Evolutionary conservation across 2,113 vertebrate species (phyloP).

Genomic region (Halichoeres trimaculatus): DNA sequence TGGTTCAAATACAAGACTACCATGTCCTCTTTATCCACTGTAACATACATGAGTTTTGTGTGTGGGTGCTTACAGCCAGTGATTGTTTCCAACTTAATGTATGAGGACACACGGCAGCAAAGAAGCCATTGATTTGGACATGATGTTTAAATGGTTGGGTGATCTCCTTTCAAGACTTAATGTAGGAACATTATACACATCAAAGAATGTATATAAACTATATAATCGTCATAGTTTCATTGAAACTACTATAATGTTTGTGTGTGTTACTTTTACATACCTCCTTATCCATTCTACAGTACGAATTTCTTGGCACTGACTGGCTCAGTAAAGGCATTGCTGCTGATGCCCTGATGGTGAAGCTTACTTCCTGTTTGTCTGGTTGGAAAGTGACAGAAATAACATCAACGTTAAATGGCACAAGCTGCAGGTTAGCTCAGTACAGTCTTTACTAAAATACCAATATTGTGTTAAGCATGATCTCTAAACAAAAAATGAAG

Average conservation of each 20-base stretch:
- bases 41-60: no score
- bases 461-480: not conserved
- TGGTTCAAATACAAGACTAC: no score
- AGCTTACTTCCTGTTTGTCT: constrained; percentile 71
- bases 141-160: not conserved
- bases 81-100: not conserved
- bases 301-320: constrained; percentile 82
- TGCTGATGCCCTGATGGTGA: constrained; percentile 73
- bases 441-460: not conserved
- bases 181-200: not conserved
- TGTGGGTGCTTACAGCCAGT: not conserved
- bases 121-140: constrained; percentile 6
- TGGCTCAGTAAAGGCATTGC: constrained; percentile 72
- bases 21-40: no score
- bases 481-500: not conserved
- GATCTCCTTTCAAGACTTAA: constrained; percentile 7
- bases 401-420: constrained; percentile 39
- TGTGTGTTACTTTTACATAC: constrained; percentile 70
- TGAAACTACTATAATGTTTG: not conserved
- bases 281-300: constrained; percentile 69
- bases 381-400: constrained; percentile 83
- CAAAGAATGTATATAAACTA: not conserved
- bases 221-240: no score
- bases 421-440: not conserved
- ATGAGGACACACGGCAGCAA: not conserved